These are phyloP conservation scores for Brachynemurus nebulosus DNA, from an alignment of 2,888 invertebrate species.

Conservation along the genomic window DNA sequence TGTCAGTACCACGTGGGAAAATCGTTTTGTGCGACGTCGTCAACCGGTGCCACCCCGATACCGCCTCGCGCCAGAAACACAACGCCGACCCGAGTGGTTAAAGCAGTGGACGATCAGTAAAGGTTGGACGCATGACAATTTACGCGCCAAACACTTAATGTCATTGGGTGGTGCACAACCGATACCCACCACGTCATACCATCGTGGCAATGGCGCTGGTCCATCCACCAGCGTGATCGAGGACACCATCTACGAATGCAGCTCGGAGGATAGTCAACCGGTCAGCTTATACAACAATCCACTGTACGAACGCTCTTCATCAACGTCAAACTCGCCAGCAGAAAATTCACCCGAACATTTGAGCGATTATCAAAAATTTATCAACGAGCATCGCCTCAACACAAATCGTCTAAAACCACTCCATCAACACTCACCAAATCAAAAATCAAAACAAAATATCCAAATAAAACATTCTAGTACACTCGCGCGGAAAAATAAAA, in stretches of 20 bases:
- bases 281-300: constrained; percentile 30
- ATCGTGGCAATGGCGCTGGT: not conserved
- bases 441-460: not conserved
- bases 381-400: constrained; percentile 1
- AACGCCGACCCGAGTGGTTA: constrained; percentile 31
- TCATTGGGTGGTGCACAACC: constrained; percentile 18
- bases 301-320: too few relatives aligned
- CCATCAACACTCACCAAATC: not conserved
- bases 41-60: not conserved
- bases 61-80: not conserved
- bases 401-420: constrained; percentile 3
- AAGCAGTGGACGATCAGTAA: constrained; percentile 34
- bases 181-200: not conserved
- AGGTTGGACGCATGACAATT: constrained; percentile 30
- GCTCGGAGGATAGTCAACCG: constrained; percentile 25
- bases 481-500: too few relatives aligned
- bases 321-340: too few relatives aligned
- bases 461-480: not conserved
- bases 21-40: constrained; percentile 2
- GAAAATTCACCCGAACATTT: too few relatives aligned
- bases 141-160: constrained; percentile 25
- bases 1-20: constrained; percentile 7
- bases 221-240: constrained; percentile 19
- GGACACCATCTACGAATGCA: constrained; percentile 30
- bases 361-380: constrained; percentile 5